A percentile compares a stretch with the other conserved stretches of the same genome.
Conservation (phyloP, 2,888 invertebrate genomes). For the Oscheius sp. region DNA sequence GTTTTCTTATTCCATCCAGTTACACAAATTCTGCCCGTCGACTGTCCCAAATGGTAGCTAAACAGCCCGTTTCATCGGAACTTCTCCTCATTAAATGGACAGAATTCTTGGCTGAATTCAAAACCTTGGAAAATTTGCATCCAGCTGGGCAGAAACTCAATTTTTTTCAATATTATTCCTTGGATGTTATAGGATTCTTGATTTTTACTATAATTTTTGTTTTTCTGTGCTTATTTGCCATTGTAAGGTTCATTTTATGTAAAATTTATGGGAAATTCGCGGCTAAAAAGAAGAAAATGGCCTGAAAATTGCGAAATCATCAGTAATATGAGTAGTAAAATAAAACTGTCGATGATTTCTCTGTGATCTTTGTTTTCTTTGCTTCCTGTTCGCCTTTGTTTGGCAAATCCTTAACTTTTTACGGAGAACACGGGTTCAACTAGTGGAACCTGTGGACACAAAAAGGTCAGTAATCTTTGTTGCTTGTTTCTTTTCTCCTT, state of each 20-base stretch:
- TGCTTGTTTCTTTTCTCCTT: no score
- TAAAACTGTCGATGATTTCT: no score
- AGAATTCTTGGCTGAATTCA: constrained; percentile 63
- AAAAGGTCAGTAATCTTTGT: no score
- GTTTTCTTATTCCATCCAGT: not conserved
- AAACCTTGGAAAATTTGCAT: constrained; percentile 48
- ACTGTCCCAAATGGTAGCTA: constrained; percentile 53
- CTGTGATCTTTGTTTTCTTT: no score
- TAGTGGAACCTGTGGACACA: no score
- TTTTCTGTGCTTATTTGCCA: constrained; percentile 37
- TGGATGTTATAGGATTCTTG: constrained; percentile 56
- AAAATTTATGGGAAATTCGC: not conserved
- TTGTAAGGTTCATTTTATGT: not conserved
- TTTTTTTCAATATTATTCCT: constrained; percentile 56
- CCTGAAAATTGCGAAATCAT: no score
- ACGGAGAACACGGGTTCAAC: no score
- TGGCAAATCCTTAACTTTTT: no score
- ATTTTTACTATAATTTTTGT: constrained; percentile 35
- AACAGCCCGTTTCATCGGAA: constrained; percentile 56
- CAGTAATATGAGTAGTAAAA: no score
- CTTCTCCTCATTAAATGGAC: constrained; percentile 60
- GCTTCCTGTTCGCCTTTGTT: no score
- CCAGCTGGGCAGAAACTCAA: constrained; percentile 57
- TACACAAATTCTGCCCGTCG: constrained; percentile 3
- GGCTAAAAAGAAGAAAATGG: no score